Conservation (phyloP, 1,140 invertebrate species). For the Drosophila quadrilineata region DNA sequence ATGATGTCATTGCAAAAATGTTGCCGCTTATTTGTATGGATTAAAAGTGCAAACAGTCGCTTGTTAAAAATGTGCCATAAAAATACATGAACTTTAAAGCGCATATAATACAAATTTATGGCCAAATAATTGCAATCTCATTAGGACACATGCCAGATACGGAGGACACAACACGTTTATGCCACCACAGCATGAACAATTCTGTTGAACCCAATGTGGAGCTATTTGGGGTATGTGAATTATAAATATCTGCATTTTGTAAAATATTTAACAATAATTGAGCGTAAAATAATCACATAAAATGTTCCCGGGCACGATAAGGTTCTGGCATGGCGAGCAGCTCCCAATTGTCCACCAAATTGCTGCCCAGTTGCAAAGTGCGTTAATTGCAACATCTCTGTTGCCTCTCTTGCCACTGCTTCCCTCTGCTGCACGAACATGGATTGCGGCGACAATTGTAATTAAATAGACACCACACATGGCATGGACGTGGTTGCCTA, state of each 20-base stretch:
- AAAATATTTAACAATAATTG: slow-evolving; percentile 81
- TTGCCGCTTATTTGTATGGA: slow-evolving; percentile 32
- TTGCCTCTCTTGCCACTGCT: slow-evolving; percentile 3
- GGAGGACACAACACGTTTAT: slow-evolving; percentile 48
- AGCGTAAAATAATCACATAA: slow-evolving; percentile 77
- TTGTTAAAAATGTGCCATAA: slow-evolving; percentile 49
- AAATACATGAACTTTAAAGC: slow-evolving; percentile 75
- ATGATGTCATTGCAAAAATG: slow-evolving; percentile 46
- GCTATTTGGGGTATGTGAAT: slow-evolving; percentile 39
- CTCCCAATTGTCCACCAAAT: slow-evolving; percentile 8
- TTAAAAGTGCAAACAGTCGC: slow-evolving; percentile 13
- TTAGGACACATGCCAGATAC: slow-evolving; percentile 65
- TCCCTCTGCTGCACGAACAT: slow-evolving; percentile 51
- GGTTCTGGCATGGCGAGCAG: slow-evolving; percentile 13
- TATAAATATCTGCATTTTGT: slow-evolving; percentile 72
- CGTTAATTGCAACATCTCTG: slow-evolving; percentile 66
- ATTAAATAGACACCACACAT: slow-evolving; percentile 79
- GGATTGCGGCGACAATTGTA: slow-evolving; percentile 80
- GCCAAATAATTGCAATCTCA: slow-evolving; percentile 81
- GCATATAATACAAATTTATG: slow-evolving; percentile 78
- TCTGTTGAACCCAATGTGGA: slow-evolving; percentile 36
- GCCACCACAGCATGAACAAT: slow-evolving; percentile 39
- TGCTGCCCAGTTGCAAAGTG: slow-evolving; percentile 21
- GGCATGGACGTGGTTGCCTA: slow-evolving; percentile 2
- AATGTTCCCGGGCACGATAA: slow-evolving; percentile 47